These are phyloP conservation scores for Desoria tigrina DNA, from an alignment of 2,888 invertebrate genomes.

Conservation along the genomic window DNA sequence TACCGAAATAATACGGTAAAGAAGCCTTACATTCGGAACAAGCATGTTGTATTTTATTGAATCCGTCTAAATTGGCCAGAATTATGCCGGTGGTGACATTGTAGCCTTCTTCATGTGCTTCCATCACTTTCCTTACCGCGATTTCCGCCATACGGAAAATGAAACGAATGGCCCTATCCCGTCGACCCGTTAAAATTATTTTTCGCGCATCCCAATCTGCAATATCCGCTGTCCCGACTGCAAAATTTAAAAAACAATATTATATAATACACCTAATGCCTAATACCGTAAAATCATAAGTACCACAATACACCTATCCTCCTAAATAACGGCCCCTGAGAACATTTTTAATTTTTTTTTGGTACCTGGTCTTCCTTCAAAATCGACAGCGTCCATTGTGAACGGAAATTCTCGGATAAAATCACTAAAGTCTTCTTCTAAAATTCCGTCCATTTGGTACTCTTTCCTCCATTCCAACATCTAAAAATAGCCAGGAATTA, in stretches of 20 bases:
- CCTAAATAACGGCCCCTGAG: neutral
- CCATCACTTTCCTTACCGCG: neutral
- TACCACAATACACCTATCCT: too few relatives aligned
- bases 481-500: too few relatives aligned
- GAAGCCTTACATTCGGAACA: constrained; percentile 17
- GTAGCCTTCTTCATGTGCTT: neutral
- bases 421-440: constrained; percentile 9
- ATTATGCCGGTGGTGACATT: constrained; percentile 9
- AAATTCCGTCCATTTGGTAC: neutral
- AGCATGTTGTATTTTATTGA: constrained; percentile 12
- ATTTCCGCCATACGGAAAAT: constrained; percentile 17
- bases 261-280: too few relatives aligned
- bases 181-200: neutral
- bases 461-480: constrained; percentile 3
- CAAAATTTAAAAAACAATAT: neutral
- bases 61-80: constrained; percentile 10
- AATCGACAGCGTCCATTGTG: constrained; percentile 6
- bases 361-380: neutral
- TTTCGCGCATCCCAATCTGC: constrained; percentile 16
- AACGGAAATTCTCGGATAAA: constrained; percentile 1
- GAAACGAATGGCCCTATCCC: constrained; percentile 11
- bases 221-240: constrained; percentile 15
- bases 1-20: too few relatives aligned
- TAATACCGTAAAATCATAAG: too few relatives aligned
- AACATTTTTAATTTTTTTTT: neutral